Evolutionary conservation across 2,113 vertebrate species (phyloP).

Genomic region (Chaetodon trifascialis): DNA sequence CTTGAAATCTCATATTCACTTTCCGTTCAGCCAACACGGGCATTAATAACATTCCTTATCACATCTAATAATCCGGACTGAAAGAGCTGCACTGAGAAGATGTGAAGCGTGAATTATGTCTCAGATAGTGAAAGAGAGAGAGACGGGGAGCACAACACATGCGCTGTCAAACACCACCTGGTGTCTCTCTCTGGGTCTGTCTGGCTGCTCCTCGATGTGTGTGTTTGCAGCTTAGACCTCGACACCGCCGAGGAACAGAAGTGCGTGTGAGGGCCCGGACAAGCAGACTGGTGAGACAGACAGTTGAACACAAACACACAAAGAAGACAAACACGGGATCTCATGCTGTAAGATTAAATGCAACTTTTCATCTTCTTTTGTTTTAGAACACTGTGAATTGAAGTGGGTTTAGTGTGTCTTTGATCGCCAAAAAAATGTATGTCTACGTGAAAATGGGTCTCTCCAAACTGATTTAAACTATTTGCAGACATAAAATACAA

Average conservation of each 20-base stretch:
- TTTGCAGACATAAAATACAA: background rate
- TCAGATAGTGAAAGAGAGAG: constrained; percentile 7
- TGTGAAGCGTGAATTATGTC: constrained; percentile 24
- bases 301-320: background rate
- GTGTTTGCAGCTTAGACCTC: constrained; percentile 30
- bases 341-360: background rate
- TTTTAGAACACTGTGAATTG: background rate
- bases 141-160: constrained; percentile 6
- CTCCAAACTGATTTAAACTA: background rate
- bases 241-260: constrained; percentile 5
- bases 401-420: background rate
- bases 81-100: constrained; percentile 35
- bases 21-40: constrained; percentile 37
- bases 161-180: constrained; percentile 60
- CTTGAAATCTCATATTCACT: constrained; percentile 45
- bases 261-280: background rate
- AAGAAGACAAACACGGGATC: background rate
- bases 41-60: constrained; percentile 36
- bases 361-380: background rate
- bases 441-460: background rate
- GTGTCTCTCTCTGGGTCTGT: constrained; percentile 31
- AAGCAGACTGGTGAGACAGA: background rate
- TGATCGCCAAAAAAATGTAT: background rate
- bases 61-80: constrained; percentile 36
- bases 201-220: constrained; percentile 15